These are phyloP conservation scores for Entomobrya multifasciata DNA, from an alignment of 2,888 invertebrate genomes.

Conservation along the genomic window DNA sequence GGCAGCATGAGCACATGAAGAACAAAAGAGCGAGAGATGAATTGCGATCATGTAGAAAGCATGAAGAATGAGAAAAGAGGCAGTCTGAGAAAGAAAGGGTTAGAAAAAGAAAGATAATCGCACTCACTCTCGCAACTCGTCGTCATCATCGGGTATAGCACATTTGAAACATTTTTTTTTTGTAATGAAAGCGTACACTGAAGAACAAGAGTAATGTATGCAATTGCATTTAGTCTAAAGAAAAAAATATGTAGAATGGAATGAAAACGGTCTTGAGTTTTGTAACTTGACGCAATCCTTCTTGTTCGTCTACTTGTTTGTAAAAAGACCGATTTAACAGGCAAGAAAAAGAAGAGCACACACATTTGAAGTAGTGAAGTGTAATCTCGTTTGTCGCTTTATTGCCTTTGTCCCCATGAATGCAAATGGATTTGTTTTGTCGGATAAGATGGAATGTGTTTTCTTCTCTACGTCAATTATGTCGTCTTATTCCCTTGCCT, in stretches of 20 bases:
- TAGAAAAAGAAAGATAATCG: too few species aligned
- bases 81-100: not conserved
- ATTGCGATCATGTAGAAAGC: slow-evolving; percentile 70
- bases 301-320: not conserved
- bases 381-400: slow-evolving; percentile 70
- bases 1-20: too few species aligned
- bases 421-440: slow-evolving; percentile 76
- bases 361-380: slow-evolving; percentile 52
- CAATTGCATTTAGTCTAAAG: not conserved
- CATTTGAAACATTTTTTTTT: slow-evolving; percentile 36
- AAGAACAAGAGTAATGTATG: slow-evolving; percentile 50
- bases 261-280: slow-evolving; percentile 25
- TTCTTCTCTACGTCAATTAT: slow-evolving; percentile 72
- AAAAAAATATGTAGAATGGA: slow-evolving; percentile 47
- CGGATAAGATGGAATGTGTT: slow-evolving; percentile 76
- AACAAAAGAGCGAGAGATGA: slow-evolving; percentile 35
- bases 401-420: slow-evolving; percentile 64
- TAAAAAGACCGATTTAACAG: slow-evolving; percentile 37
- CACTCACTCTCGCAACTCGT: slow-evolving; percentile 60
- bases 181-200: slow-evolving; percentile 47
- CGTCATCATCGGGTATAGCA: slow-evolving; percentile 50
- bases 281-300: not conserved
- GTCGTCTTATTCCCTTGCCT: slow-evolving; percentile 46
- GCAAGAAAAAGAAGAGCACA: not conserved
- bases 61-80: slow-evolving; percentile 47